These are phyloP conservation scores for Hedychridium roseum DNA, from an alignment of 2,888 invertebrate genomes.

Conservation along the genomic window DNA sequence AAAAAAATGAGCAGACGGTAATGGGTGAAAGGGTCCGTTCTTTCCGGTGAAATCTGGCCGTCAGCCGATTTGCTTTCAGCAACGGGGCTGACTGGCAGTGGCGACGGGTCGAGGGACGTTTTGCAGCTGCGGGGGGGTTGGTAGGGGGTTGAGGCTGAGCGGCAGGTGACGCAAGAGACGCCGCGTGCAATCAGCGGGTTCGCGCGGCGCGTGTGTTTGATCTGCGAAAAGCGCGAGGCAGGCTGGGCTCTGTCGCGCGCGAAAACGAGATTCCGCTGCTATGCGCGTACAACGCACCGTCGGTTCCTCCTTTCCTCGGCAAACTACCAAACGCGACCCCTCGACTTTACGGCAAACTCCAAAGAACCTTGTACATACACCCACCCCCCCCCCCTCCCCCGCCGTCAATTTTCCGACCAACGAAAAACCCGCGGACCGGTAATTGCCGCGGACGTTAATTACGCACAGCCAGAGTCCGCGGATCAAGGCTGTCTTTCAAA, in stretches of 20 bases:
- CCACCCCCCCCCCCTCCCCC: too few species aligned
- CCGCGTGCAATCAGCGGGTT: conserved; percentile 31
- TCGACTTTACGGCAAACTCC: too few species aligned
- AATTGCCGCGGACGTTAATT: conserved; percentile 31
- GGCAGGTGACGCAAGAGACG: conserved; percentile 19
- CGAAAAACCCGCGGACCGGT: conserved; percentile 23
- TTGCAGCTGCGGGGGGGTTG: neutral
- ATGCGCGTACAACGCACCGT: too few species aligned
- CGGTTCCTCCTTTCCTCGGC: too few species aligned
- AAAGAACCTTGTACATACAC: too few species aligned
- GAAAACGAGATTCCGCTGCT: neutral
- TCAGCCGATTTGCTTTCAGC: neutral
- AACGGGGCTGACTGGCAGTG: conserved; percentile 7
- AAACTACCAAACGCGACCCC: too few species aligned
- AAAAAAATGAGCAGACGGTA: too few species aligned
- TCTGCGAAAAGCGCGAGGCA: conserved; percentile 24
- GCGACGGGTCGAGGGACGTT: conserved; percentile 2
- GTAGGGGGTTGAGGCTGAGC: conserved; percentile 3
- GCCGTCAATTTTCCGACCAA: conserved; percentile 22
- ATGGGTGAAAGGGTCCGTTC: too few species aligned
- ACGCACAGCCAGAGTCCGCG: too few species aligned
- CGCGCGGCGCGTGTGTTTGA: conserved; percentile 38
- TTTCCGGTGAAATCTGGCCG: conserved; percentile 5
- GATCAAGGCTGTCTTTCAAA: too few species aligned
- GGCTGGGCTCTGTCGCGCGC: neutral